Evolutionary conservation across 2,888 invertebrate species (phyloP).

Genomic region (Apamea epomidion): DNA sequence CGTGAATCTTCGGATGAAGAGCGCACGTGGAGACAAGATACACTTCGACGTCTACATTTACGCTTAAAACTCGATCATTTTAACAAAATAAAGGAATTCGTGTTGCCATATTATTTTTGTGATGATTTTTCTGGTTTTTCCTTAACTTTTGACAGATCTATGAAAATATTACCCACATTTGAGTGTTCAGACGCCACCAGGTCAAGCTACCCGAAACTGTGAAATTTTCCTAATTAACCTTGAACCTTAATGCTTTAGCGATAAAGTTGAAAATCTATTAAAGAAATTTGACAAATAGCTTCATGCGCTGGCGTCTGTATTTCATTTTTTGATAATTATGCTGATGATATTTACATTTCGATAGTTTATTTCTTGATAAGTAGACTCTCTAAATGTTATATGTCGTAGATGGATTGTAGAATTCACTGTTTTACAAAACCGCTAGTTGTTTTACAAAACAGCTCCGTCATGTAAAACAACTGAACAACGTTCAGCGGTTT

Average conservation of each 20-base stretch:
- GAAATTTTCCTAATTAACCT: too few relatives aligned
- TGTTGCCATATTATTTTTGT: background rate
- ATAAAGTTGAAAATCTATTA: too few relatives aligned
- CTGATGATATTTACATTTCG: background rate
- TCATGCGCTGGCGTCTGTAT: too few relatives aligned
- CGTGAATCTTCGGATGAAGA: conserved; percentile 82
- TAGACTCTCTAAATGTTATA: background rate
- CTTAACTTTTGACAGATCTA: background rate
- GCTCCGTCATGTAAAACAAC: too few relatives aligned
- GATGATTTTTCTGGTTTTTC: background rate
- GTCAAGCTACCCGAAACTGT: too few relatives aligned
- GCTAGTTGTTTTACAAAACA: too few relatives aligned
- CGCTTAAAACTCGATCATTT: conserved; percentile 65
- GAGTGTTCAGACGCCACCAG: too few relatives aligned
- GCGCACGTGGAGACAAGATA: conserved; percentile 73
- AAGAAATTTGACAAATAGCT: too few relatives aligned
- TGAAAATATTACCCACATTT: background rate
- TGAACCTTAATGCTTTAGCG: too few relatives aligned
- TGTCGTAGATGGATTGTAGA: too few relatives aligned
- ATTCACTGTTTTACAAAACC: too few relatives aligned
- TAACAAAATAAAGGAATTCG: conserved; percentile 11
- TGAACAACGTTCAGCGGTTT: too few relatives aligned
- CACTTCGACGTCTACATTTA: conserved; percentile 80
- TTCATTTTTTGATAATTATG: background rate
- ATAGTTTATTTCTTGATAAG: background rate